Evolutionary conservation across 2,797 vertebrate species (phyloP).

Genomic region (Microctenopoma stevenorrisi): DNA sequence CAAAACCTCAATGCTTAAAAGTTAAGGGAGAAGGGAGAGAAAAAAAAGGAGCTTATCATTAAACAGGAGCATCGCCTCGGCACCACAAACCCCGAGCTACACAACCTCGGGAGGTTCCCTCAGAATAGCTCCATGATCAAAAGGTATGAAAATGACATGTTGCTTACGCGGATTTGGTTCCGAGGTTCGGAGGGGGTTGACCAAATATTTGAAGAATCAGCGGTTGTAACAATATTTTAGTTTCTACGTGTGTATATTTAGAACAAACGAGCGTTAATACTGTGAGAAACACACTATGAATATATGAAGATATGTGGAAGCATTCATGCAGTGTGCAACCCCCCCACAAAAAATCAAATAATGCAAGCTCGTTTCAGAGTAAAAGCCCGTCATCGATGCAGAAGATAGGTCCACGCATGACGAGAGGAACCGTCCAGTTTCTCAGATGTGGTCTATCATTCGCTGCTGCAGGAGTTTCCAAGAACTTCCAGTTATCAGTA

Average conservation of each 20-base stretch:
- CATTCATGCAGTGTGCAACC: too few species aligned
- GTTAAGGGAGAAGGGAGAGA: slow-evolving; percentile 31
- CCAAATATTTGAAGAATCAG: slow-evolving; percentile 59
- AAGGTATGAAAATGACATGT: slow-evolving; percentile 69
- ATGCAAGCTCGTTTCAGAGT: too few species aligned
- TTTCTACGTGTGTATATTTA: slow-evolving; percentile 25
- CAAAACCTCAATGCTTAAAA: slow-evolving; percentile 68
- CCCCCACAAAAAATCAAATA: too few species aligned
- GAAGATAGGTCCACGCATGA: too few species aligned
- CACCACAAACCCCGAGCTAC: slow-evolving; percentile 39
- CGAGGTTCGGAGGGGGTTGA: slow-evolving; percentile 27
- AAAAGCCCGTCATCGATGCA: too few species aligned
- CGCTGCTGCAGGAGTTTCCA: too few species aligned
- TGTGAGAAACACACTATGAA: slow-evolving; percentile 21
- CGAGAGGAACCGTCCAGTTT: too few species aligned
- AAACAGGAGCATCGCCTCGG: slow-evolving; percentile 54
- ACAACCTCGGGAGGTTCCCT: slow-evolving; percentile 64
- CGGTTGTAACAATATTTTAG: background rate
- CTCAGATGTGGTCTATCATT: too few species aligned
- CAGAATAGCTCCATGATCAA: slow-evolving; percentile 71
- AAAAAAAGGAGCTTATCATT: slow-evolving; percentile 46
- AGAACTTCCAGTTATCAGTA: too few species aligned
- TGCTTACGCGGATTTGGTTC: slow-evolving; percentile 61
- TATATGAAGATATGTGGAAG: too few species aligned
- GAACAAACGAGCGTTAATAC: slow-evolving; percentile 38